Evolutionary conservation across 2,113 vertebrate species (phyloP), one percentile per base, ranked within the genome.

Genomic region (Megaptera novaeangliae): DNA sequence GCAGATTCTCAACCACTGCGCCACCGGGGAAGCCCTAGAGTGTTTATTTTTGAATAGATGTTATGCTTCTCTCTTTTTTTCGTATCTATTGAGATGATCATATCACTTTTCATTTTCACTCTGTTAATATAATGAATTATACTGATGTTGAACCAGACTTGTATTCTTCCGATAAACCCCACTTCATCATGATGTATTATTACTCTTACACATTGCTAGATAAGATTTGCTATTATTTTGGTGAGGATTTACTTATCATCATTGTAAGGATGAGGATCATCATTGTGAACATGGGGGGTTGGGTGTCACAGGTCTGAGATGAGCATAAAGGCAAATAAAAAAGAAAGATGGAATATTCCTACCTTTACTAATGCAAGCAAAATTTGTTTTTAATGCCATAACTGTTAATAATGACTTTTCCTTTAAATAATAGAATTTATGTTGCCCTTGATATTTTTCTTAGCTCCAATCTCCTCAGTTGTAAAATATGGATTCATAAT

Each of bases 401-500:
- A 39, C 31, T 49, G 13, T 89, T 69, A n/a, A 57, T 36, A 57
- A 39, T 46, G n/a, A 31, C n/a, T 89, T 94, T 86, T 63, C 84
- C 63, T 85, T 93, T 71, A 90, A 72, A 66, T 49, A 80, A 44
- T 36, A 82, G 57, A 84, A 61, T 59, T 61, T 86, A 69, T 88
- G 29, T 96, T 83, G 39, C 39, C 36, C 27, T 78, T 25, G 41
- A 3, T 90, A 85, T 52, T 91, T 83, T 41, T n/a, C 25, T 81
- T 12, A 61, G 23, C 61, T 78, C 71, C 18, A 34, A 0, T 94
- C 82, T 78, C 10, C 44, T 77, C 63, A 18, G 12, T 86, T 86
- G 12, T 93, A 89, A 98, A 66, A 84, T 78, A 69, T 72, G 29
- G 55, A 75, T 61, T 74, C 49, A n/a, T 82, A 80, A 78, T 46